Conservation (phyloP, 2,888 invertebrate species). For the Dynastes hyllus region DNA sequence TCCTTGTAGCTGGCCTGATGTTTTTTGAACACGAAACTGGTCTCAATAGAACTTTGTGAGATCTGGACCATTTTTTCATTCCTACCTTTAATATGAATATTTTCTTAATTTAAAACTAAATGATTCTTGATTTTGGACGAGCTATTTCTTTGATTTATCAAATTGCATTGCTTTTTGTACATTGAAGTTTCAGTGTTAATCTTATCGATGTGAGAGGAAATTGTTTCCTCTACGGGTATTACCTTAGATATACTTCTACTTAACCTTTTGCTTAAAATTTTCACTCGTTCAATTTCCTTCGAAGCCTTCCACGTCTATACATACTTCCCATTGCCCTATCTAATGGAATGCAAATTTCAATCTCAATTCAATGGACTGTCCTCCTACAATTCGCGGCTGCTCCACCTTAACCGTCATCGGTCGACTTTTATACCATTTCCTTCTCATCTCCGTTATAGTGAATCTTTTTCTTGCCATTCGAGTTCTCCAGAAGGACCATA, state of each 20-base stretch:
- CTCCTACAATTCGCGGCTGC: conserved; percentile 28
- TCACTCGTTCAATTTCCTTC: background rate
- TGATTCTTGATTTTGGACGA: no score
- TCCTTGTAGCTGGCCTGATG: no score
- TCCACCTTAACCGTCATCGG: conserved; percentile 30
- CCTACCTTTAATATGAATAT: no score
- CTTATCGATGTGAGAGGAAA: background rate
- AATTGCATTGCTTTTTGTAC: no score
- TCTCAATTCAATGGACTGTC: conserved; percentile 48
- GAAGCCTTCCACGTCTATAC: conserved; percentile 14
- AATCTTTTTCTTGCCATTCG: conserved; percentile 42
- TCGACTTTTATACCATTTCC: conserved; percentile 45
- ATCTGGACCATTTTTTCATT: no score
- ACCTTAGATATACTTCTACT: background rate
- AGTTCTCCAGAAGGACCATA: conserved; percentile 33
- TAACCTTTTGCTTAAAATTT: conserved; percentile 19
- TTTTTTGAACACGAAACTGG: no score
- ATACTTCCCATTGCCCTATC: conserved; percentile 27
- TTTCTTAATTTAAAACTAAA: no score
- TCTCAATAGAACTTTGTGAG: no score
- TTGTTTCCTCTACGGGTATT: background rate
- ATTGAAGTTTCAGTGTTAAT: no score
- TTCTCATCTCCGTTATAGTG: conserved; percentile 44
- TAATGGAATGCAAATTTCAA: conserved; percentile 45
- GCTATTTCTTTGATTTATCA: no score